A percentile compares a stretch with the other conserved stretches of the same genome.
Conservation (phyloP, 2,888 invertebrate species). For the Aporophyla lueneburgensis region DNA sequence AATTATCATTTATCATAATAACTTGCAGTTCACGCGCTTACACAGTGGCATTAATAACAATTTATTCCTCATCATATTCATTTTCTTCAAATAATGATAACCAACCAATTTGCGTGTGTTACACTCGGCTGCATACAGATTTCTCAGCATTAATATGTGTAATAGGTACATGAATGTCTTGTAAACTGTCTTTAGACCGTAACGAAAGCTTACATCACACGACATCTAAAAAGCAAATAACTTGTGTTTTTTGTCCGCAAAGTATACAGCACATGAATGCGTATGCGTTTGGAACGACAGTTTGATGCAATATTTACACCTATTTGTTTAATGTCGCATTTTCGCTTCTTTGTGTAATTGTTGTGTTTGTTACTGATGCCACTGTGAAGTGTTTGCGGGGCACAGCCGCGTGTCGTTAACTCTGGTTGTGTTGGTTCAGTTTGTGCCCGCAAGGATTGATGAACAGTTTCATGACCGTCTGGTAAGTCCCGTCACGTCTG, state of each 20-base stretch:
- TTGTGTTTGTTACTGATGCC: slow-evolving; percentile 78
- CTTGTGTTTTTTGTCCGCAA: slow-evolving; percentile 37
- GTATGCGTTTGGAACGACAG: slow-evolving; percentile 27
- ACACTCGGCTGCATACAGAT: slow-evolving; percentile 74
- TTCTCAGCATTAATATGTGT: slow-evolving; percentile 66
- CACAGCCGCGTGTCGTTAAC: slow-evolving; percentile 85
- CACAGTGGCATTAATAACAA: slow-evolving; percentile 87
- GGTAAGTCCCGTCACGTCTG: slow-evolving; percentile 92
- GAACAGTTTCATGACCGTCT: slow-evolving; percentile 97
- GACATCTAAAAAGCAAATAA: slow-evolving; percentile 39
- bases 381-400: slow-evolving; percentile 77
- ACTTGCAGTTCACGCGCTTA: slow-evolving; percentile 83
- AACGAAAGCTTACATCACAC: slow-evolving; percentile 49
- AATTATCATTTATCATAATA: slow-evolving; percentile 83
- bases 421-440: slow-evolving; percentile 92
- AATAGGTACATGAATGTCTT: slow-evolving; percentile 58
- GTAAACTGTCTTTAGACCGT: slow-evolving; percentile 51
- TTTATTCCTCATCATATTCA: slow-evolving; percentile 73
- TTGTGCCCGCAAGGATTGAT: slow-evolving; percentile 96
- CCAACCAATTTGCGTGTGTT: slow-evolving; percentile 76
- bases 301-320: slow-evolving; percentile 28
- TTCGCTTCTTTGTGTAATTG: slow-evolving; percentile 39
- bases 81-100: slow-evolving; percentile 62
- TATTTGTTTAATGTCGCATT: slow-evolving; percentile 41
- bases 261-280: slow-evolving; percentile 14